phyloP scores from a whole-genome alignment of 2,113 vertebrate genomes.

The Xiphophorus maculatus region DNA sequence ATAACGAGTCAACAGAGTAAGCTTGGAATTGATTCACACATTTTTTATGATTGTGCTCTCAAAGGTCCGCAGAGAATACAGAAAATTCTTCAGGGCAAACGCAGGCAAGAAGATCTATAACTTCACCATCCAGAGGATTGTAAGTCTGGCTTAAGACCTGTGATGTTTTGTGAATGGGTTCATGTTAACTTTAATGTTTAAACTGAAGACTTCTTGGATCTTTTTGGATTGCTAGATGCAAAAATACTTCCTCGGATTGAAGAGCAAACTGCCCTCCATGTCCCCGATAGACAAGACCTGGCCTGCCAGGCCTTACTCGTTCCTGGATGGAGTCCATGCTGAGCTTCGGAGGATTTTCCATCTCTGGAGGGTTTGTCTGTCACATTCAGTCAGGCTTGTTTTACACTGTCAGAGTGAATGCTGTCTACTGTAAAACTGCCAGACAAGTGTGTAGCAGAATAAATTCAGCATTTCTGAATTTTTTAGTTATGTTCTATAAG shows the following conservation, averaged over 20 bases:
- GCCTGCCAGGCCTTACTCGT: constrained; percentile 89
- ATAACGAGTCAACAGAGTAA: not conserved
- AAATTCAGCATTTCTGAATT: not conserved
- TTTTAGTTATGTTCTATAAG: not conserved
- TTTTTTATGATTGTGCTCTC: constrained; percentile 42
- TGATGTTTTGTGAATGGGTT: not conserved
- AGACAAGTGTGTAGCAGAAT: not conserved
- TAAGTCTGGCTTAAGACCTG: constrained; percentile 77
- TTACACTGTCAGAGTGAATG: not conserved
- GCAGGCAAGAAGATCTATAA: constrained; percentile 97
- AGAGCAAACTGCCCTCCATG: constrained; percentile 89
- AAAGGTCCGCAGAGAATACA: constrained; percentile 96
- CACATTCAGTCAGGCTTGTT: not conserved
- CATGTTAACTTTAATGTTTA: not conserved
- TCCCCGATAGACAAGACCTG: constrained; percentile 95
- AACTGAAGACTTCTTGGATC: not conserved
- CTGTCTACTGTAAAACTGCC: not conserved
- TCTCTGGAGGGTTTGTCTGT: constrained; percentile 89
- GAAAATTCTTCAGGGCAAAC: constrained; percentile 97
- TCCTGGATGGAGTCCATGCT: constrained; percentile 89
- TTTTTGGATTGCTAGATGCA: constrained; percentile 83
- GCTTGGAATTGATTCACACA: constrained; percentile 13
- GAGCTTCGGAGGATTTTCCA: constrained; percentile 94
- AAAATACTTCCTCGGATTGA: constrained; percentile 94
- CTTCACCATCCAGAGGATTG: constrained; percentile 95